Evolutionary conservation across 1,140 invertebrate genomes (phyloP), one percentile per base, ranked within the genome.

Genomic region (Tetramorium parvispinum): DNA sequence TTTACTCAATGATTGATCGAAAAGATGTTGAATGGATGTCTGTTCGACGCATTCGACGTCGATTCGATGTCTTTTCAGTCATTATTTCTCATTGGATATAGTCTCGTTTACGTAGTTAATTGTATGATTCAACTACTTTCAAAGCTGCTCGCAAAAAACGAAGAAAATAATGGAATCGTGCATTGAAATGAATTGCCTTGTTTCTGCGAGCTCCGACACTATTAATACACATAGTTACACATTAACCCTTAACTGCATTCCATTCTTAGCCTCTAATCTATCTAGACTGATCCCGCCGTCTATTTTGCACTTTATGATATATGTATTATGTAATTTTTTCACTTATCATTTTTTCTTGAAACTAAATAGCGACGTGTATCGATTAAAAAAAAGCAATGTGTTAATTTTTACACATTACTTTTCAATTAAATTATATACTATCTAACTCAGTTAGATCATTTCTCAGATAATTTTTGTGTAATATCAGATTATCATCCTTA

Each of bases 51-150:
- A 32, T 32, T 32, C 32, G 32, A 4, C 4, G 32, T 32, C 32
- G 3, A 32, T 32, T 32, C 32, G 32, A 4, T 32, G 32, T 32
- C 32, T 32, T 32, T 32, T 32, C 32, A 32, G 32, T 3, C 32
- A 32, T 32, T 32, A 32, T 32, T 32, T 32, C 32, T 32, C 32
- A 32, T 32, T 32, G 32, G 32, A 32, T 32, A 0, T 32, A 40
- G 18, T 65, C 32, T 66, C 40, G 21, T 68, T 68, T 49, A 68
- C 40, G 21, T 68, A 27, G 40, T 0, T 68, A 68, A 68, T 46
- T 46, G 65, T 40, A 46, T 68, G 65, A 68, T 68, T 68, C 65
- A 68, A 68, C 40, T 68, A n/a, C 40, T 68, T 68, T 68, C 40
- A 46, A 68, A 68, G 40, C 10, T 16, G 40, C n/a, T 68, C 13